Evolutionary conservation across 2,888 invertebrate species (phyloP).

Genomic region (Plebejus argus): DNA sequence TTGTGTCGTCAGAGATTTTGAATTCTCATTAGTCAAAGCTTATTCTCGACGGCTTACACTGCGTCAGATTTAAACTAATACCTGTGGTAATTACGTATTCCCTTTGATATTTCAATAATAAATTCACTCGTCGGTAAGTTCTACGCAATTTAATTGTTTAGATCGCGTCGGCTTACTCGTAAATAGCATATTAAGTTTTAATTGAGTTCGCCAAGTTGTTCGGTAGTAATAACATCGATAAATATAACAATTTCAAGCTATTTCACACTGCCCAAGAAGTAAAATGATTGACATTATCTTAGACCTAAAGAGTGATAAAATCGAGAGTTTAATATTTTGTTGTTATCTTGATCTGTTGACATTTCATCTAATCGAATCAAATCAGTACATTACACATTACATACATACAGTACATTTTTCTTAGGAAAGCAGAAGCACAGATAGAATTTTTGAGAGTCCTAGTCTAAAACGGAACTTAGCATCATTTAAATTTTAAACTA

Average conservation of each 20-base stretch:
- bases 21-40: conserved; percentile 20
- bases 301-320: no score
- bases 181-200: not conserved
- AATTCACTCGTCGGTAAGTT: not conserved
- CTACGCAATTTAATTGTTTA: not conserved
- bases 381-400: no score
- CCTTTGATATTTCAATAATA: conserved; percentile 13
- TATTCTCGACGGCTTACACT: not conserved
- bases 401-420: no score
- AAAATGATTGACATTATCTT: no score
- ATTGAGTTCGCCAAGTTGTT: not conserved
- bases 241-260: not conserved
- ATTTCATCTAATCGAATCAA: no score
- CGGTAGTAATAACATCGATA: not conserved
- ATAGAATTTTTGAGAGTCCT: no score
- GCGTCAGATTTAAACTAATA: conserved; percentile 5
- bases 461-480: no score
- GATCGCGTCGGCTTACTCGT: not conserved
- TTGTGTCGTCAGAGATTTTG: not conserved
- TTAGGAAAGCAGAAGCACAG: no score
- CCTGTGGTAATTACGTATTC: not conserved
- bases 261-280: no score
- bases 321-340: no score
- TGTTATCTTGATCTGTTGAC: no score
- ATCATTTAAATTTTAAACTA: no score